Evolutionary conservation across 2,888 invertebrate species (phyloP).

Genomic region (Drosophila borealis): DNA sequence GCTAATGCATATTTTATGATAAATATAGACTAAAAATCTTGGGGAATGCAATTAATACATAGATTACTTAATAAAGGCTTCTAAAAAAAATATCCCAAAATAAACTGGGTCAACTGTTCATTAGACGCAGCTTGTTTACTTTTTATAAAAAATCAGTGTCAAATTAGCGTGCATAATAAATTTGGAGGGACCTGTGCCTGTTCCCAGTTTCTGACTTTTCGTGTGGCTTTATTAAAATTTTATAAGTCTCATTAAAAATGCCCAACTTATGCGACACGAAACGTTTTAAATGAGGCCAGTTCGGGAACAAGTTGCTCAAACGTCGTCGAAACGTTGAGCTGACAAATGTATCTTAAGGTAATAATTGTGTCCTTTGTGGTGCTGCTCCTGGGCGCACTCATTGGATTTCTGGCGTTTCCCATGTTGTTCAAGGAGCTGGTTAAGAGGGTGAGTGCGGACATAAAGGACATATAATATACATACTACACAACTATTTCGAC

Average conservation of each 20-base stretch:
- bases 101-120: slow-evolving; percentile 9
- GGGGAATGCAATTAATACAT: neutral
- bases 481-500: neutral
- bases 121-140: slow-evolving; percentile 21
- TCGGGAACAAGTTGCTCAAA: slow-evolving; percentile 7
- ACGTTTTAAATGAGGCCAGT: slow-evolving; percentile 39
- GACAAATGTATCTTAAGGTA: slow-evolving; percentile 79
- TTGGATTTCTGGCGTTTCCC: slow-evolving; percentile 90
- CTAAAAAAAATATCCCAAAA: neutral
- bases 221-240: slow-evolving; percentile 33
- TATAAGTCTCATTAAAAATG: slow-evolving; percentile 34
- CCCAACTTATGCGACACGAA: slow-evolving; percentile 40
- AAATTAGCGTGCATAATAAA: slow-evolving; percentile 10
- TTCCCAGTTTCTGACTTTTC: neutral
- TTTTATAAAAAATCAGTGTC: slow-evolving; percentile 5
- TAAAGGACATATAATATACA: neutral
- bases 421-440: slow-evolving; percentile 88
- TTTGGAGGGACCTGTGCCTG: neutral
- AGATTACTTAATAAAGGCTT: slow-evolving; percentile 30
- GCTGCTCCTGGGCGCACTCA: slow-evolving; percentile 87
- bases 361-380: slow-evolving; percentile 86
- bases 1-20: neutral
- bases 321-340: slow-evolving; percentile 7
- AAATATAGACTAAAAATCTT: slow-evolving; percentile 6
- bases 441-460: slow-evolving; percentile 86